Conservation (phyloP, 1,140 invertebrate genomes). For the Euborellia annulipes region DNA sequence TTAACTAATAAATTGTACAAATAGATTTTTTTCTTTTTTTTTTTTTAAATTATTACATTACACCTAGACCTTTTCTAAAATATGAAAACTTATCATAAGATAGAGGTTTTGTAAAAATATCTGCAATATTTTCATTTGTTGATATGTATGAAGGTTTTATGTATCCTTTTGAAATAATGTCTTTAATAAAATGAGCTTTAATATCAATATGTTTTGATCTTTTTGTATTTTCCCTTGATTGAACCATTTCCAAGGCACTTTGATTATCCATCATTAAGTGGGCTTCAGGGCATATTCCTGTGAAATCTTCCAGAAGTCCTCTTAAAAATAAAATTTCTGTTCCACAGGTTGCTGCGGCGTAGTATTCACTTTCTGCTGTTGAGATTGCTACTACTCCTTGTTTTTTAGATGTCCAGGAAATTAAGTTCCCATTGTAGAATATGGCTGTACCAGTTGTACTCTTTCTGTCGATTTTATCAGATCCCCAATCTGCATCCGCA, state of each 20-base stretch:
- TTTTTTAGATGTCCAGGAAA: conserved; percentile 1
- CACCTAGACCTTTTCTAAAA: too few species aligned
- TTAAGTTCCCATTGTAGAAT: background rate
- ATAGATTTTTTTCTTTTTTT: too few species aligned
- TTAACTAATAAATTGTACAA: too few species aligned
- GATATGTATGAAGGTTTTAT: too few species aligned
- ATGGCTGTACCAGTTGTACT: background rate
- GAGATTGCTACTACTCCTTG: background rate
- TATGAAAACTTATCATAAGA: too few species aligned
- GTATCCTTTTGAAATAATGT: too few species aligned
- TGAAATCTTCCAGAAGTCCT: background rate
- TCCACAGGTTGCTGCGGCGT: background rate
- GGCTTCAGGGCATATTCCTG: background rate
- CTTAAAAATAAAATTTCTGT: background rate
- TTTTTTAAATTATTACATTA: too few species aligned
- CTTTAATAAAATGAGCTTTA: too few species aligned
- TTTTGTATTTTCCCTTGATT: background rate
- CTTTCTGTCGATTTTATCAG: conserved; percentile 15
- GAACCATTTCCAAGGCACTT: background rate
- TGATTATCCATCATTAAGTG: background rate
- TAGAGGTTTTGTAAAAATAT: too few species aligned
- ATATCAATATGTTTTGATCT: conserved; percentile 5
- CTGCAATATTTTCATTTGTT: too few species aligned
- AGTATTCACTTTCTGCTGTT: background rate
- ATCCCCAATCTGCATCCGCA: conserved; percentile 26